Evolutionary conservation across 2,888 invertebrate genomes (phyloP).

Genomic region (Diadromus collaris): DNA sequence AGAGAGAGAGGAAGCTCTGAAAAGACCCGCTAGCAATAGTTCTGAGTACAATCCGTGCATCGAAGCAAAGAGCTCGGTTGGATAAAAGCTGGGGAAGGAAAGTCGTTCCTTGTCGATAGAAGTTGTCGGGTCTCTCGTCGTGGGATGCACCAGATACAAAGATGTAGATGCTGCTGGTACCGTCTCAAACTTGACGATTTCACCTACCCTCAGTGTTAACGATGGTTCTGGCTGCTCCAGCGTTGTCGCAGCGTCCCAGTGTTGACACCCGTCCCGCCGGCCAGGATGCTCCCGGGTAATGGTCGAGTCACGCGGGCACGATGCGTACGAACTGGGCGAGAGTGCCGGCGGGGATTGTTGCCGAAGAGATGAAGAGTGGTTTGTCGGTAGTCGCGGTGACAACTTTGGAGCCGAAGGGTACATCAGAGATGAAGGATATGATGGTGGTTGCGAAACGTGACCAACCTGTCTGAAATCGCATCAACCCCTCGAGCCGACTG

Average conservation of each 20-base stretch:
- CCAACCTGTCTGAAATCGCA: conserved; percentile 72
- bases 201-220: conserved; percentile 3
- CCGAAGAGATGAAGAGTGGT: conserved; percentile 60
- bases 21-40: conserved; percentile 42
- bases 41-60: conserved; percentile 46
- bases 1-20: conserved; percentile 32
- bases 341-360: conserved; percentile 32
- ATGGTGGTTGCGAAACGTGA: conserved; percentile 66
- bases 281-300: conserved; percentile 13
- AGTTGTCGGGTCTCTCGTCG: conserved; percentile 24
- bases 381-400: conserved; percentile 68
- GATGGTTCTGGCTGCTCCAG: conserved; percentile 1
- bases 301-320: conserved; percentile 56
- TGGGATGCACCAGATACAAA: not conserved
- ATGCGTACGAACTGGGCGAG: conserved; percentile 31
- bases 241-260: conserved; percentile 12
- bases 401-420: conserved; percentile 63
- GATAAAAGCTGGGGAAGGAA: conserved; percentile 9
- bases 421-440: conserved; percentile 28
- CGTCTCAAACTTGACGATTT: conserved; percentile 18
- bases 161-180: conserved; percentile 24
- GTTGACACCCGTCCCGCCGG: conserved; percentile 22
- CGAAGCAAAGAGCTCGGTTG: conserved; percentile 16
- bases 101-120: conserved; percentile 22
- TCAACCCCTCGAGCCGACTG: conserved; percentile 65